A percentile compares a stretch with the other conserved stretches of the same genome.
These are phyloP conservation scores for Prionailurus bengalensis DNA, from an alignment of 2,113 vertebrate genomes.

Conservation along the genomic window DNA sequence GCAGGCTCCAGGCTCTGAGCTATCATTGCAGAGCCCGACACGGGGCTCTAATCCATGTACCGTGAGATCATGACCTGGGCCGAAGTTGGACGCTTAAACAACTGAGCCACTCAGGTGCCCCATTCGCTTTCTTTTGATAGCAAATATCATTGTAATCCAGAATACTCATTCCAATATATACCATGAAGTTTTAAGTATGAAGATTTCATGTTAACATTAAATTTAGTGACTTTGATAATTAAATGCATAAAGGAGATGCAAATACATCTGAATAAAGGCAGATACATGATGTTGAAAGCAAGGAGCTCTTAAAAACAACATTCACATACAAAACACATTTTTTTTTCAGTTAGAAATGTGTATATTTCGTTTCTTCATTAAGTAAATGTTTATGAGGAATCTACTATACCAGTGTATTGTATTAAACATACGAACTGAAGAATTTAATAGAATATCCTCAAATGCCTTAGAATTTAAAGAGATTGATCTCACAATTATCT, in stretches of 20 bases:
- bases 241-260: not conserved
- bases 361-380: not conserved
- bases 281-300: not conserved
- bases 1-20: too few species aligned
- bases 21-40: too few species aligned
- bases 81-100: too few species aligned
- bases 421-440: not conserved
- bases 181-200: slow-evolving; percentile 33
- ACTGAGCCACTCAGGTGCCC: too few species aligned
- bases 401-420: not conserved
- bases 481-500: not conserved
- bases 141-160: not conserved
- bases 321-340: not conserved
- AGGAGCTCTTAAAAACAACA: not conserved
- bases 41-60: too few species aligned
- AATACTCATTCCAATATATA: not conserved
- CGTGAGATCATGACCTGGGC: too few species aligned
- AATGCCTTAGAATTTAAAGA: not conserved
- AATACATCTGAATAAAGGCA: not conserved
- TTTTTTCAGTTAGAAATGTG: not conserved
- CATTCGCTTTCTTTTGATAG: not conserved
- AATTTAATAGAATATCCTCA: not conserved
- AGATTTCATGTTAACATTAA: not conserved
- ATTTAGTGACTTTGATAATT: not conserved
- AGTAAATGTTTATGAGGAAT: not conserved